Evolutionary conservation across 1,140 invertebrate species (phyloP).

Genomic region (Megathymus violae): DNA sequence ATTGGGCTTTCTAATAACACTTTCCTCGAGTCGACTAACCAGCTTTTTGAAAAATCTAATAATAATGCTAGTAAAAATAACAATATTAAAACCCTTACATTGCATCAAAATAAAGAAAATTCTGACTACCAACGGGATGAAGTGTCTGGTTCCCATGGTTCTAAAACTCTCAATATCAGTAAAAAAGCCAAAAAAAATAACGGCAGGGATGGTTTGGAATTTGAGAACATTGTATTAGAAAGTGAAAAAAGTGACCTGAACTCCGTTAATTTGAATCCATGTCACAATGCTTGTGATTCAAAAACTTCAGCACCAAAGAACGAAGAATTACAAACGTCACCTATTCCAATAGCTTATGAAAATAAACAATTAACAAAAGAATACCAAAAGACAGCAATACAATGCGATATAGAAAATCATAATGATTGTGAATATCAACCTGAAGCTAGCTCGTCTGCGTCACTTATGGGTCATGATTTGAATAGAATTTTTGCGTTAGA

Average conservation of each 20-base stretch:
- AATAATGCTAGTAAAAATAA: slow-evolving; percentile 20
- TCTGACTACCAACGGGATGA: not conserved
- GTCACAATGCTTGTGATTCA: too few relatives aligned
- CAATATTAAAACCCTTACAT: not conserved
- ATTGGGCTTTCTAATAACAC: slow-evolving; percentile 3
- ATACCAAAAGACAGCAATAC: not conserved
- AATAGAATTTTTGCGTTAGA: not conserved
- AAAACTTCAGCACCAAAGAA: not conserved
- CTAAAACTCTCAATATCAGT: not conserved
- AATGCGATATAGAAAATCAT: not conserved
- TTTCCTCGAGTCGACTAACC: not conserved
- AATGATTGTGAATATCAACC: not conserved
- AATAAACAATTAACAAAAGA: not conserved
- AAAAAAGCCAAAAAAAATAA: too few relatives aligned
- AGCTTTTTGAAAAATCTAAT: slow-evolving; percentile 5
- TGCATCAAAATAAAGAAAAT: slow-evolving; percentile 1
- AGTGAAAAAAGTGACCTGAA: too few relatives aligned
- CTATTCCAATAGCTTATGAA: not conserved
- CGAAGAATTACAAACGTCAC: not conserved
- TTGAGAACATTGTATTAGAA: too few relatives aligned
- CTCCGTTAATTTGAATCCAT: too few relatives aligned
- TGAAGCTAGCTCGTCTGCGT: not conserved
- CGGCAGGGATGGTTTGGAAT: too few relatives aligned
- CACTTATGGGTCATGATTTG: not conserved
- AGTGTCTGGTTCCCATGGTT: not conserved